These are phyloP conservation scores for Nomada flava DNA, from an alignment of 2,888 invertebrate species.

Conservation along the genomic window DNA sequence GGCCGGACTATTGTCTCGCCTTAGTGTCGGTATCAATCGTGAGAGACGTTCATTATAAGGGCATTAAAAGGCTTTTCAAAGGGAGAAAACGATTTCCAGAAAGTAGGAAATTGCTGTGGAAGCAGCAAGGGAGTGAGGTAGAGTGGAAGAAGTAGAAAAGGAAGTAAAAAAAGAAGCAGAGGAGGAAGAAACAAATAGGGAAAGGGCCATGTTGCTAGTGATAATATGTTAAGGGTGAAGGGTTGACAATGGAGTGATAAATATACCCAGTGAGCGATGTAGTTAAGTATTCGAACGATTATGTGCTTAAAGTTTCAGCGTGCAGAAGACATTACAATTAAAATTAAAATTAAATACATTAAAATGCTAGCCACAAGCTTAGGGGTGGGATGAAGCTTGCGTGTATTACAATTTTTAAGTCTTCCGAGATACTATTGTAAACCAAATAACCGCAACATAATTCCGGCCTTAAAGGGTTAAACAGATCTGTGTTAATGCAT, in stretches of 20 bases:
- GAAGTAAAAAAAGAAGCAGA: neutral
- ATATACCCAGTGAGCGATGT: too few species aligned
- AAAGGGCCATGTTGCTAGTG: neutral
- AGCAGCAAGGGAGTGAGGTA: neutral
- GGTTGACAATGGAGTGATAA: neutral
- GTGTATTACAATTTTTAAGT: too few species aligned
- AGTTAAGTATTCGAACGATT: too few species aligned
- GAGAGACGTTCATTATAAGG: conserved; percentile 53
- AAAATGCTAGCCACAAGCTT: too few species aligned
- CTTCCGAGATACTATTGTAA: too few species aligned
- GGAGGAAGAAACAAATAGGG: neutral
- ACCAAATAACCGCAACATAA: too few species aligned
- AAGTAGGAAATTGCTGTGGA: conserved; percentile 39
- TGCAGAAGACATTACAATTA: too few species aligned
- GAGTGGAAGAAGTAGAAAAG: neutral
- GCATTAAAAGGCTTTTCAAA: conserved; percentile 51
- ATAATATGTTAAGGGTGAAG: neutral
- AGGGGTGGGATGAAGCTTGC: too few species aligned
- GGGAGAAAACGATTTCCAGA: conserved; percentile 31
- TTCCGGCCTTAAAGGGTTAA: neutral
- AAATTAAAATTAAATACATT: too few species aligned
- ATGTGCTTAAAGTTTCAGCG: too few species aligned
- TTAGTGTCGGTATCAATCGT: conserved; percentile 50
- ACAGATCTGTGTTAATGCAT: too few species aligned
- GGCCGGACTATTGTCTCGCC: conserved; percentile 51